Evolutionary conservation across 2,797 vertebrate species (phyloP).

Genomic region (Halcyon chelicuti): DNA sequence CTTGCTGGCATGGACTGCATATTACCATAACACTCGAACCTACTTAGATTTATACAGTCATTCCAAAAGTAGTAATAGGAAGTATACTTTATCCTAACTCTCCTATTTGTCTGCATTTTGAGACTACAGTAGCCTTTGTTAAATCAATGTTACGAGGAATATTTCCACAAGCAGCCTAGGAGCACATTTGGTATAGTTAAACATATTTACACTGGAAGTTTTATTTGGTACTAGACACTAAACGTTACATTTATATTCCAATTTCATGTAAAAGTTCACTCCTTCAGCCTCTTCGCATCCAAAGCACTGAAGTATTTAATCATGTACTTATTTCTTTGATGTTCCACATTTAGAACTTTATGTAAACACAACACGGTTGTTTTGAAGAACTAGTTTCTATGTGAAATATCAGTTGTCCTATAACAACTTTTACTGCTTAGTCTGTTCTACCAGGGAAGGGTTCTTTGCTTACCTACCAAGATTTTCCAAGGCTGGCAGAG

Average conservation of each 20-base stretch:
- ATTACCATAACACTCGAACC: neutral
- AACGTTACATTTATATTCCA: neutral
- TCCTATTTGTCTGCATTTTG: constrained; percentile 16
- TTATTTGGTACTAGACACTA: neutral
- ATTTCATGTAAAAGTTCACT: neutral
- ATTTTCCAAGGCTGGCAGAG: neutral
- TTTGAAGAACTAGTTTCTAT: neutral
- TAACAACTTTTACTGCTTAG: neutral
- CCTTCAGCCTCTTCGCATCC: neutral
- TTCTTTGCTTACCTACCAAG: neutral
- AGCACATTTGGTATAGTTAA: neutral
- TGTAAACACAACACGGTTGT: neutral
- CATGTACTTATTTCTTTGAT: neutral
- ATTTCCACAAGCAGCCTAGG: neutral
- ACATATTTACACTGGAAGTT: neutral
- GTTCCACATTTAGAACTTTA: neutral
- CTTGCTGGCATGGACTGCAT: neutral
- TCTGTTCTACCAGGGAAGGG: neutral
- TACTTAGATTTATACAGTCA: constrained; percentile 1
- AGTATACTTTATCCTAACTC: neutral
- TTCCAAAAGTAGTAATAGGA: neutral
- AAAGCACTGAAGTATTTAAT: neutral
- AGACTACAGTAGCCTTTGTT: neutral
- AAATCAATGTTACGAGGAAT: neutral
- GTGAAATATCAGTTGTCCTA: neutral